Evolutionary conservation across 2,113 vertebrate genomes (phyloP).

Genomic region (Acinonyx jubatus): DNA sequence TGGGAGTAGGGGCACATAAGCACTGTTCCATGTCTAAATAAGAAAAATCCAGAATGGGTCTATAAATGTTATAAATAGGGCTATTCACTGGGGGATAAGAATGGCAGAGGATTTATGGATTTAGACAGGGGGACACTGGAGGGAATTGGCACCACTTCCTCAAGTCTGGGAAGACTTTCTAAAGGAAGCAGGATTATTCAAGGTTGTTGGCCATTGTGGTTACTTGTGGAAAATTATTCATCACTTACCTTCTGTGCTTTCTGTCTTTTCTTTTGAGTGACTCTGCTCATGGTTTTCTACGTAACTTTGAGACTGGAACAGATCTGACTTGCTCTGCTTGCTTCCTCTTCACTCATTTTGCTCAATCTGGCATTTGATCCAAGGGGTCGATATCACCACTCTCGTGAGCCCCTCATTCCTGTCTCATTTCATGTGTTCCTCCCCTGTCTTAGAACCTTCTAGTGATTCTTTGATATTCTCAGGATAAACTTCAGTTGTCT

Average conservation of each 20-base stretch:
- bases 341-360: not conserved
- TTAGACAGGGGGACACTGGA: not conserved
- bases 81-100: not conserved
- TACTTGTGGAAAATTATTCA: not conserved
- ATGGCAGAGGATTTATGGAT: not conserved
- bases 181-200: not conserved
- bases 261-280: slow-evolving; percentile 3
- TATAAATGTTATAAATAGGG: not conserved
- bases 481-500: not conserved
- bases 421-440: not conserved
- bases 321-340: not conserved
- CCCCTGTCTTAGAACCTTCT: not conserved
- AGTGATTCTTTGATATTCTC: not conserved
- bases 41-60: not conserved
- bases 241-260: not conserved
- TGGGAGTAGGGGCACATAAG: not conserved
- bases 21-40: not conserved
- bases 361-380: not conserved
- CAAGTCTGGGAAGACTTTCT: not conserved
- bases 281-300: not conserved
- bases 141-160: not conserved
- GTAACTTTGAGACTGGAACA: not conserved
- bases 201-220: not conserved
- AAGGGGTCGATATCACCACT: not conserved
- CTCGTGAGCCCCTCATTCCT: not conserved